Base-by-base conservation (phyloP, 2,797 vertebrate genomes). In the Lateolabrax maculatus region DNA sequence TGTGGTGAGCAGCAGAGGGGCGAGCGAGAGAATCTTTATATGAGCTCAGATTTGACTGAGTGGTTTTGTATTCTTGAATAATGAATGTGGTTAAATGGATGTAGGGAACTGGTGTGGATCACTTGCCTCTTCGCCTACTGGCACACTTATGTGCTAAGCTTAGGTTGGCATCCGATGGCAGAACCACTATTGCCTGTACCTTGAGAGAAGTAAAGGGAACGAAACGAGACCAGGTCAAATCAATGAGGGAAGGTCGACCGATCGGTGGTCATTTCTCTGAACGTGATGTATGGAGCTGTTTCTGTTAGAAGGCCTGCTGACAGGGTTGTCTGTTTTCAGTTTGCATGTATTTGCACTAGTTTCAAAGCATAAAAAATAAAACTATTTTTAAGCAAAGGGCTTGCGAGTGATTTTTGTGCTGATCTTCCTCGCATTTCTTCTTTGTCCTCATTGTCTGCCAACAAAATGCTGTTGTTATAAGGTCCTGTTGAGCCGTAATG, bases 271-370 rank as follows among this genome's bases (percentile, higher is more conserved):
- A 2, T 49, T 73, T 71, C 72, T 70, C 72, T 55, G 72, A 84
- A 55, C 10, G 66, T 77, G 37, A 76, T 67, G n/a, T 71, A 41
- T 5, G 39, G 67, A 79, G 76, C 66, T 56, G 68, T 57, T 49
- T 31, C 63, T 61, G 63, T 80, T 75, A 76, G 71, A 57, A 12
- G 44, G 68, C 69, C 85, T 80, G 73, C 71, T 68, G 44, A 81
- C 87, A 83, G 80, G 82, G 77, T 81, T 52, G 68, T 70, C 57
- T 65, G 46, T 83, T 92, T 91, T 89, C 83, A 67, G 78, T 91
- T 93, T 94, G 94, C 93, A 95, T 95, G 91, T 87, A 89, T 94
- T 94, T 95, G 93, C 94, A 95, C 93, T 93, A 90, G 88, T 93
- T 88, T 89, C 71, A 90, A 89, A 79, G 49, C 62, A 66, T 88